Conservation (phyloP, 2,113 vertebrate species). For the Dascyllus trimaculatus region DNA sequence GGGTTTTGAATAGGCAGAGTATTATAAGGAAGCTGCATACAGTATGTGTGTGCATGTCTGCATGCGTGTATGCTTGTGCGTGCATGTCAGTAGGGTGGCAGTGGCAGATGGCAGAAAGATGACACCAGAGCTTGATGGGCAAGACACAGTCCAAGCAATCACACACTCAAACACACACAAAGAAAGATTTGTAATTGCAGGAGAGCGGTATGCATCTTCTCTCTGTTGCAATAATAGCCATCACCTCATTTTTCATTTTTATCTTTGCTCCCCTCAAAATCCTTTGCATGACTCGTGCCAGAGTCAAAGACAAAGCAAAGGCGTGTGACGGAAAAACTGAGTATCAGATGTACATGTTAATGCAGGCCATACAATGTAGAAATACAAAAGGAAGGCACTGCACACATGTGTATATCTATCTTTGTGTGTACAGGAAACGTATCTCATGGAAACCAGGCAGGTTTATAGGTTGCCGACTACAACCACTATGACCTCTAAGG, state of each 20-base stretch:
- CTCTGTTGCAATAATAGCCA: constrained; percentile 14
- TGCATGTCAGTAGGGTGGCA: constrained; percentile 63
- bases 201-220: constrained; percentile 26
- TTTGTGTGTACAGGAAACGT: constrained; percentile 21
- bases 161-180: constrained; percentile 53
- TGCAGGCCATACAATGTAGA: not conserved
- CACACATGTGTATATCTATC: constrained; percentile 12
- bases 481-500: constrained; percentile 44
- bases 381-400: not conserved
- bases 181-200: constrained; percentile 41
- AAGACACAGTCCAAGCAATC: constrained; percentile 78
- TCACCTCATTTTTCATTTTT: constrained; percentile 7
- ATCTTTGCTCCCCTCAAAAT: not conserved
- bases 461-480: constrained; percentile 17
- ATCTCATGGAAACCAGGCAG: constrained; percentile 35
- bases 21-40: constrained; percentile 13
- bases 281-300: not conserved
- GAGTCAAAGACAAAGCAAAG: constrained; percentile 10
- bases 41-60: constrained; percentile 36
- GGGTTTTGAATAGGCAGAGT: constrained; percentile 9
- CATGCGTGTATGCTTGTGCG: not conserved
- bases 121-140: constrained; percentile 81
- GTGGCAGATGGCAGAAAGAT: constrained; percentile 85
- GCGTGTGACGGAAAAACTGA: not conserved
- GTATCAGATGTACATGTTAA: not conserved